Percentiles rank a stretch among this genome's conserved stretches.
phyloP scores from a whole-genome alignment of 2,888 invertebrate species.

The Nebria salina region DNA sequence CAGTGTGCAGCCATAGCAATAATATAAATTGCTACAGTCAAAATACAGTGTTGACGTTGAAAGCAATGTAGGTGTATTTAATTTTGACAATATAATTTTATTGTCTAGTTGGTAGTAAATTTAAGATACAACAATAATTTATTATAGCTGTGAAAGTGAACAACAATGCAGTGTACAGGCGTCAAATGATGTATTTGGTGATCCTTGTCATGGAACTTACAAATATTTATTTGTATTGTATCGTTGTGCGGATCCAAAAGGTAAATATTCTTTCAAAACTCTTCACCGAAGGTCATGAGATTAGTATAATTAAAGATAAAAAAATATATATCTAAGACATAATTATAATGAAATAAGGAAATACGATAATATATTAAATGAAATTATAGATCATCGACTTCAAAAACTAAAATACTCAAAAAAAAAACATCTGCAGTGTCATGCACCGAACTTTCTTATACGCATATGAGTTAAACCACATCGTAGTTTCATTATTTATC shows the following conservation, averaged over 20 bases:
- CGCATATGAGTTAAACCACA: too few species aligned
- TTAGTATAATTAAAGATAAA: too few species aligned
- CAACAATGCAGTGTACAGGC: background rate
- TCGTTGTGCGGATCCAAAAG: background rate
- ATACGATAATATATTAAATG: too few species aligned
- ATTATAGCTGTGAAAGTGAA: background rate
- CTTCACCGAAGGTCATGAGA: background rate
- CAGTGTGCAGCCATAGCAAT: background rate
- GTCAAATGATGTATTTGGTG: background rate
- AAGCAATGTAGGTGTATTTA: background rate
- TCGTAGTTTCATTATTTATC: too few species aligned
- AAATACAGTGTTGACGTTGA: background rate
- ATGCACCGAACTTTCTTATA: too few species aligned
- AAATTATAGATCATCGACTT: too few species aligned
- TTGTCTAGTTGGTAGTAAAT: too few species aligned
- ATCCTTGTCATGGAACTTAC: background rate
- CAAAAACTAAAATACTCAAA: too few species aligned
- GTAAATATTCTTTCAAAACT: background rate
- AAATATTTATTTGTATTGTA: slow-evolving; percentile 14
- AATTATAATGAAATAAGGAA: too few species aligned
- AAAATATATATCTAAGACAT: too few species aligned
- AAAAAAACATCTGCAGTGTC: too few species aligned
- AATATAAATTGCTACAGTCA: background rate
- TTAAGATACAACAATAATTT: background rate
- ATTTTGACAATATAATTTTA: background rate